Percentiles rank a stretch among this genome's conserved stretches.
phyloP scores from a whole-genome alignment of 2,797 vertebrate species.

The Malurus leucopterus region DNA sequence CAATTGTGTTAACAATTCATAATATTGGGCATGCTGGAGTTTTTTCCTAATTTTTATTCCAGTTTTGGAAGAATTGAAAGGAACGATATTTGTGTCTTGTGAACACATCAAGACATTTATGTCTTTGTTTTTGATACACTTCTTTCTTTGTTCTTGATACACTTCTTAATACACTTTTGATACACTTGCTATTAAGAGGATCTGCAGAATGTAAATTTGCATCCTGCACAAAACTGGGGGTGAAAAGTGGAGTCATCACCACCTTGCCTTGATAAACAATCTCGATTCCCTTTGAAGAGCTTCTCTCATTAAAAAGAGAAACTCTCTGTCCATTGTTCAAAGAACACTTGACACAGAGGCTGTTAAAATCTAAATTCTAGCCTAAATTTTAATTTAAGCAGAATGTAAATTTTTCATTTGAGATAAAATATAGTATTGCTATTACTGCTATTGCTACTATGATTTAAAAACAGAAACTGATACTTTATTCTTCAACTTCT shows the following conservation, averaged over 20 bases:
- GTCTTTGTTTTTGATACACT: background rate
- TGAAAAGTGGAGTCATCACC: background rate
- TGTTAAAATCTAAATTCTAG: background rate
- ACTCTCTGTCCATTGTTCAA: background rate
- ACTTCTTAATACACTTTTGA: too few relatives aligned
- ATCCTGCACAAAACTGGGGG: background rate
- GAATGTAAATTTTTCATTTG: background rate
- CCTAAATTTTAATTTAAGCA: too few relatives aligned
- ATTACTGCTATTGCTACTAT: background rate
- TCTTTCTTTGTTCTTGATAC: background rate
- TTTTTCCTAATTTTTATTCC: background rate
- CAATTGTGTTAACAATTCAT: background rate
- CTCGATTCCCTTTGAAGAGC: background rate
- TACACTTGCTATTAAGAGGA: background rate
- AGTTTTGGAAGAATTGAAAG: background rate
- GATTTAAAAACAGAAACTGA: background rate
- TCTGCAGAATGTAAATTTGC: background rate
- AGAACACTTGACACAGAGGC: background rate
- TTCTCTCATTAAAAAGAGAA: background rate
- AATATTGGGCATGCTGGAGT: rapidly evolving
- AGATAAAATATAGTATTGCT: background rate
- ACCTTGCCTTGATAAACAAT: background rate
- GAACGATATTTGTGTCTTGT: background rate
- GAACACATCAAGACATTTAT: background rate
- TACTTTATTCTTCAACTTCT: background rate